Base-by-base conservation (phyloP, 2,113 vertebrate species). In the Nymphicus hollandicus region DNA sequence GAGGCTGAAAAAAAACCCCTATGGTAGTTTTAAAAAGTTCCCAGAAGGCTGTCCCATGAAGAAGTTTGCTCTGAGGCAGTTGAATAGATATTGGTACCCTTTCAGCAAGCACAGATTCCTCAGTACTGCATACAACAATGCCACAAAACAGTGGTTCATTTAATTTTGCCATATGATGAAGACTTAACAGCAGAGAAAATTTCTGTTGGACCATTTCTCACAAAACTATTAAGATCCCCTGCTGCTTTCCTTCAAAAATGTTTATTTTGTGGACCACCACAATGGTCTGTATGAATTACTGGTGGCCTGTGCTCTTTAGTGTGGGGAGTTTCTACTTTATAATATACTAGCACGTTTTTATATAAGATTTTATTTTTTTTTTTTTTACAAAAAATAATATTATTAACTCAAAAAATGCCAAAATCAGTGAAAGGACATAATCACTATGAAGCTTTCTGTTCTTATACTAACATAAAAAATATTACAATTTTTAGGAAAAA, bases 261-360 rank as follows among this genome's bases (percentile, higher is more conserved):
- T 92, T 96, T 85, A 4, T 89, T 93, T 89, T 96, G 94, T 85
- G 93, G 93, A 97, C 96, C 95, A 89, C 94, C 91, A 88, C 94
- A 95, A 91, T n/a, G 87, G 53, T n/a, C 66, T 89, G 31, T 6
- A 10, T 46, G 55, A 95, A 88, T 93, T 91, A 80, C 37, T 85
- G 79, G 63, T 89, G 78, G 87, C 76, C 89, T 95, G 60, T 18
- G 63, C 41, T 73, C 72, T 93, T 87, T 89, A 24, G 81, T 93
- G 89, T 94, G 89, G 61, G 29, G 6, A 90, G 19, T 76, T 85
- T 7, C 10, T 74, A 41, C 53, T 77, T 61, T 65, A 52, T 19
- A 52, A 13, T 16, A 8, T 1, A 49, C 13, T 68, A 15, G 8
- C n/a, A 13, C 46, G 71, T 63, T 76, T 72, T 23, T 58, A 25